Evolutionary conservation across 2,113 vertebrate genomes (phyloP), one percentile per base, ranked within the genome.

Genomic region (Eulemur macaco): DNA sequence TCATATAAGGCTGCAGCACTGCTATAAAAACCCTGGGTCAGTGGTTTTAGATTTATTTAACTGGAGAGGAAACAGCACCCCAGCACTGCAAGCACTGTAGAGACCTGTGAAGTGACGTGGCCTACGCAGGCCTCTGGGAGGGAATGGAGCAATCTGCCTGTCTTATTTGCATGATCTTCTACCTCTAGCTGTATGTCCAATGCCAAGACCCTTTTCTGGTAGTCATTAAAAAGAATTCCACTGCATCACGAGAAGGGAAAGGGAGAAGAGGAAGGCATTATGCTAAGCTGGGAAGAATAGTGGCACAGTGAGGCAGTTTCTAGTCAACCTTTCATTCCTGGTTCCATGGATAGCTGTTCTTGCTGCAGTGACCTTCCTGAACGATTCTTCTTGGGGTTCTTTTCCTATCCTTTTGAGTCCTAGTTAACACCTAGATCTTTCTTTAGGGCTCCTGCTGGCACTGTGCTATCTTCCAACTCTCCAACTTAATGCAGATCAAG

Each of bases 1-100:
- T 95, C 54, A 54, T 58, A 45, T 31, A 89, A 80, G 80, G 76
- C 9, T 88, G 84, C 93, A 95, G 91, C 12, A 85, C 1, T 95
- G 88, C 88, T 82, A 86, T 91, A 95, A 88, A 94, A 95, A 80
- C 73, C 76, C 80, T 39, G 81, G 89, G 92, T 86, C 93, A 93
- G 89, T 96, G 76, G 86, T 96, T 96, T 92, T 42, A 95, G 80
- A 95, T 83, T 91, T 90, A 96, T 52, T 94, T 91, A 95, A 85
- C 83, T 77, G 37, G 78, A 76, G 85, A 60, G 39, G 86, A 42
- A 86, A 50, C 0, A 37, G 71, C 64, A 69, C 2, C 84, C 80
- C n/a, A 34, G 3, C 29, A 45, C 77, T n/a, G 3, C 18, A 58
- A 27, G 39, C 45, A 15, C 83, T 12, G 1, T 11, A 63, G 64